These are phyloP conservation scores for Brachyopa scutellaris DNA, from an alignment of 2,888 invertebrate genomes.

Conservation along the genomic window DNA sequence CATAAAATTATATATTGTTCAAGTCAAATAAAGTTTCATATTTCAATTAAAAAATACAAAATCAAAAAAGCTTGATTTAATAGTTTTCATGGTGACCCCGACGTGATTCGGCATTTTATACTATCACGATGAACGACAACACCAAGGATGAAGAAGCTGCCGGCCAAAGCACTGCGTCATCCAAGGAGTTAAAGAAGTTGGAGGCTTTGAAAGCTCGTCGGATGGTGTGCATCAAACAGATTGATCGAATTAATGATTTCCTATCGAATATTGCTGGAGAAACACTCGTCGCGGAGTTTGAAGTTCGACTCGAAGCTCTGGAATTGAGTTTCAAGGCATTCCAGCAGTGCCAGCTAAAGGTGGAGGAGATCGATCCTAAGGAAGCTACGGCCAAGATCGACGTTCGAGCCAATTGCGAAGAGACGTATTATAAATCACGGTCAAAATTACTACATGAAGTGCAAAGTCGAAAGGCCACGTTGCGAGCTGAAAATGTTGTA, in stretches of 20 bases:
- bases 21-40: too few species aligned
- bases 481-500: constrained; percentile 2
- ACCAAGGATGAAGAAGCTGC: too few species aligned
- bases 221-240: not conserved
- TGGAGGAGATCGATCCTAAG: constrained; percentile 12
- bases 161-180: too few species aligned
- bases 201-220: not conserved
- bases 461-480: not conserved
- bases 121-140: too few species aligned
- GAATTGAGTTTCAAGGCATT: constrained; percentile 16
- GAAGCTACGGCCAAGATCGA: not conserved
- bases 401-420: constrained; percentile 7
- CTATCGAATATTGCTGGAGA: not conserved
- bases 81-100: too few species aligned
- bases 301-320: constrained; percentile 4
- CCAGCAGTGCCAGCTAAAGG: not conserved
- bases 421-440: constrained; percentile 1
- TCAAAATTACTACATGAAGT: not conserved
- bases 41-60: too few species aligned
- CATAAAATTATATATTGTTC: too few species aligned
- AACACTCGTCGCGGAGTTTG: too few species aligned
- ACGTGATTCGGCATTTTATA: too few species aligned
- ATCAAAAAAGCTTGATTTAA: too few species aligned
- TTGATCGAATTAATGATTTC: constrained; percentile 11
- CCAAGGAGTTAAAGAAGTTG: not conserved